Conservation (phyloP, 1,140 invertebrate genomes). For the Sycobia sp. region DNA sequence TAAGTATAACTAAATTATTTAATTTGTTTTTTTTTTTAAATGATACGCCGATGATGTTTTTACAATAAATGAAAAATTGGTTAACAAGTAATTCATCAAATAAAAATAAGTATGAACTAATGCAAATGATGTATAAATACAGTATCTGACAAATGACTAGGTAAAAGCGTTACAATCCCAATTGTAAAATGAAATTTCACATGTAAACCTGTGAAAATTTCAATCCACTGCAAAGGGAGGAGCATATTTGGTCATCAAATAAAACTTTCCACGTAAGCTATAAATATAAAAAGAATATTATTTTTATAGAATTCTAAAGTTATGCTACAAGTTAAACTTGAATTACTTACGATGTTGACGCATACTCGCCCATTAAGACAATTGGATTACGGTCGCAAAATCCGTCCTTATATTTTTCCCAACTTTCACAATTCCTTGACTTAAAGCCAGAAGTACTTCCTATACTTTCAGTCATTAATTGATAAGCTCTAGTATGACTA, state of each 20-base stretch:
- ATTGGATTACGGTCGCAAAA: conserved; percentile 47
- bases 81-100: conserved; percentile 2
- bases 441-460: conserved; percentile 50
- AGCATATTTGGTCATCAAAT: conserved; percentile 45
- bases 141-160: conserved; percentile 50
- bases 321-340: no score
- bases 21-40: conserved; percentile 29
- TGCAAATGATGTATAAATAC: conserved; percentile 44
- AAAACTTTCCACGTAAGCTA: conserved; percentile 50
- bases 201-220: conserved; percentile 12
- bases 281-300: not conserved
- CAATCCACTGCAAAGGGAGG: conserved; percentile 44
- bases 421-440: conserved; percentile 47
- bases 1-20: conserved; percentile 27
- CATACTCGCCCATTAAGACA: conserved; percentile 51
- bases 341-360: conserved; percentile 47
- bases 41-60: conserved; percentile 25
- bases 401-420: conserved; percentile 49
- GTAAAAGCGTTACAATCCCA: conserved; percentile 38
- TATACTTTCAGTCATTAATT: conserved; percentile 61
- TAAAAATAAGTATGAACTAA: conserved; percentile 5
- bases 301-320: no score
- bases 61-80: conserved; percentile 18
- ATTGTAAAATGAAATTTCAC: conserved; percentile 18
- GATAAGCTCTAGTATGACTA: conserved; percentile 61